These are phyloP conservation scores for Watsonalla binaria DNA, from an alignment of 2,888 invertebrate genomes.

Conservation along the genomic window DNA sequence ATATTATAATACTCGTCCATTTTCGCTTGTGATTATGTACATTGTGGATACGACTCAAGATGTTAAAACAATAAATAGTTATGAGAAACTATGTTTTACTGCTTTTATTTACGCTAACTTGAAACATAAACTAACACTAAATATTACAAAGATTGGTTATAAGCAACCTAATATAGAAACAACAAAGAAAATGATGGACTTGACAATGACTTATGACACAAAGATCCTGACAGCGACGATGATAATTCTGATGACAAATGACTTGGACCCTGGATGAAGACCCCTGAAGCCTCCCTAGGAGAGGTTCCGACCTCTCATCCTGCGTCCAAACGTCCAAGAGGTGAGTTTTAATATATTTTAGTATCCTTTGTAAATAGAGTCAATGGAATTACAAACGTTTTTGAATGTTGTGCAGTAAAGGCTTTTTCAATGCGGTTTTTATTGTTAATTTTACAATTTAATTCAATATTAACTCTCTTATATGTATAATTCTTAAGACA, in stretches of 20 bases:
- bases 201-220: neutral
- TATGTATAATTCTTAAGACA: too few species aligned
- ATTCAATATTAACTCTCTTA: too few species aligned
- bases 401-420: conserved; percentile 9
- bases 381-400: conserved; percentile 9
- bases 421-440: too few species aligned
- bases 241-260: conserved; percentile 2
- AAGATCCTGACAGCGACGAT: neutral
- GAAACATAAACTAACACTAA: conserved; percentile 7
- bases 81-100: conserved; percentile 25
- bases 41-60: conserved; percentile 72
- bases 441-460: too few species aligned
- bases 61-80: conserved; percentile 60
- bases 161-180: neutral
- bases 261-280: conserved; percentile 38
- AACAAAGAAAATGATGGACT: neutral
- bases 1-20: conserved; percentile 57
- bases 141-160: neutral
- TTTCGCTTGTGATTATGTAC: conserved; percentile 63
- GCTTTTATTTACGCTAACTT: conserved; percentile 13
- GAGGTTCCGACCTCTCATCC: conserved; percentile 56
- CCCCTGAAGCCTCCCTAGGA: conserved; percentile 33
- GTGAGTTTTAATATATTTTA: conserved; percentile 43
- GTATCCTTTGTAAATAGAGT: conserved; percentile 23
- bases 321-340: conserved; percentile 52